Conservation (phyloP, 1,140 invertebrate species). For the Hestina assimilis region DNA sequence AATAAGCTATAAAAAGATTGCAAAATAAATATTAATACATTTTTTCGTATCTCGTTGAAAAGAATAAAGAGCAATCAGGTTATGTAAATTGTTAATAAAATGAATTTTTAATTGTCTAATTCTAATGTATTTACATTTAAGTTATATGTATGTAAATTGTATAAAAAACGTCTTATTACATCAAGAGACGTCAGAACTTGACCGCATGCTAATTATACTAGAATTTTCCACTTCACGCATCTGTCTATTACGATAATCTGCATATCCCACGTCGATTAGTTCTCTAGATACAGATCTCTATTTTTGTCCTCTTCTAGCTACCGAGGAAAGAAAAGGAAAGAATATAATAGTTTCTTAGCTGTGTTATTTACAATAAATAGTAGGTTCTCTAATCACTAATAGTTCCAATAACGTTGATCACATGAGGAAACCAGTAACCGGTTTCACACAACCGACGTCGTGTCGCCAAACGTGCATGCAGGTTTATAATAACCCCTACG, state of each 20-base stretch:
- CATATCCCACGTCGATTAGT: constrained; percentile 15
- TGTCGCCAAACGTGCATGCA: constrained; percentile 51
- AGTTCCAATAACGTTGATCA: constrained; percentile 52
- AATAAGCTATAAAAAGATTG: too few species aligned
- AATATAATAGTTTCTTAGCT: neutral
- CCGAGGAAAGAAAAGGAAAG: neutral
- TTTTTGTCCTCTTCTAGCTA: neutral
- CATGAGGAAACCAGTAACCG: constrained; percentile 58
- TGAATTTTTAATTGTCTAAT: too few species aligned
- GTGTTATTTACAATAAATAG: neutral
- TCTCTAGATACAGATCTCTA: neutral
- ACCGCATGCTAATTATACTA: constrained; percentile 23
- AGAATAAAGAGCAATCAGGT: too few species aligned
- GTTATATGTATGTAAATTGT: neutral
- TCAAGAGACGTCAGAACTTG: constrained; percentile 14
- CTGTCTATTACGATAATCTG: constrained; percentile 25
- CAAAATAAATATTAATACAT: too few species aligned
- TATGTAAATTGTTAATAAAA: too few species aligned
- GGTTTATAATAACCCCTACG: constrained; percentile 53
- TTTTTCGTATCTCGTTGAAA: too few species aligned
- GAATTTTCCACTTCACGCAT: constrained; percentile 27
- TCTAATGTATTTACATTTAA: neutral
- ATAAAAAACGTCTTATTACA: constrained; percentile 11
- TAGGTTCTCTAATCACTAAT: constrained; percentile 31
- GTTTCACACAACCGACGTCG: constrained; percentile 45